Percentiles rank a stretch among this genome's conserved stretches.
These are phyloP conservation scores for Pogona vitticeps DNA, from an alignment of 2,113 vertebrate genomes.

Conservation along the genomic window DNA sequence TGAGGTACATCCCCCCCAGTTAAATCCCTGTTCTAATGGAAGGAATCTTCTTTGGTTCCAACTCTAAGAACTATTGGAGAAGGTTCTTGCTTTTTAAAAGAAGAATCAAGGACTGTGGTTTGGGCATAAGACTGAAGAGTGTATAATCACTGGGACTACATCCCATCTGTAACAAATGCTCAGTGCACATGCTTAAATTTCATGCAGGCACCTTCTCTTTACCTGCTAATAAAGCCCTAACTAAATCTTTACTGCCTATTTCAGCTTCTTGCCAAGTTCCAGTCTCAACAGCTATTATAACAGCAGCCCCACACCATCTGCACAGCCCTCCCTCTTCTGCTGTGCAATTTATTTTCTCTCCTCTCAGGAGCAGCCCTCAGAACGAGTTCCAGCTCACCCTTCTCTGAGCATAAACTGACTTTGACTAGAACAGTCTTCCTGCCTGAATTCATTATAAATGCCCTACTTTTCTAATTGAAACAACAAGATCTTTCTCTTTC, in stretches of 20 bases:
- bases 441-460: conserved; percentile 59
- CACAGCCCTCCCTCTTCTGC: conserved; percentile 9
- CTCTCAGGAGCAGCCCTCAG: conserved; percentile 39
- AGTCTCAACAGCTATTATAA: conserved; percentile 53
- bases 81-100: neutral
- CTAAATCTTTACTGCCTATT: conserved; percentile 31
- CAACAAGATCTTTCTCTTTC: conserved; percentile 46
- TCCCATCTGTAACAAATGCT: conserved; percentile 1
- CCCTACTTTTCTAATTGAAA: conserved; percentile 59
- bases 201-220: conserved; percentile 8
- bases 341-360: conserved; percentile 45
- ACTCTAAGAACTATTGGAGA: neutral
- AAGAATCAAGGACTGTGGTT: neutral
- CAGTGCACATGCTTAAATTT: conserved; percentile 10
- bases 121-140: neutral
- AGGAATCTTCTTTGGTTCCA: neutral
- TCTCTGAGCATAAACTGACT: conserved; percentile 56
- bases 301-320: conserved; percentile 49
- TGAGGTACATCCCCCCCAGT: too few relatives aligned
- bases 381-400: conserved; percentile 45
- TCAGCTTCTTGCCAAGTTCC: conserved; percentile 35
- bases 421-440: conserved; percentile 56
- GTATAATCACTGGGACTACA: neutral
- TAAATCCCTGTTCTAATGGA: too few relatives aligned
- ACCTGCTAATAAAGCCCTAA: neutral